A percentile compares a stretch with the other conserved stretches of the same genome.
These are phyloP conservation scores for Limnephilus lunatus DNA, from an alignment of 2,888 invertebrate species.

Conservation along the genomic window DNA sequence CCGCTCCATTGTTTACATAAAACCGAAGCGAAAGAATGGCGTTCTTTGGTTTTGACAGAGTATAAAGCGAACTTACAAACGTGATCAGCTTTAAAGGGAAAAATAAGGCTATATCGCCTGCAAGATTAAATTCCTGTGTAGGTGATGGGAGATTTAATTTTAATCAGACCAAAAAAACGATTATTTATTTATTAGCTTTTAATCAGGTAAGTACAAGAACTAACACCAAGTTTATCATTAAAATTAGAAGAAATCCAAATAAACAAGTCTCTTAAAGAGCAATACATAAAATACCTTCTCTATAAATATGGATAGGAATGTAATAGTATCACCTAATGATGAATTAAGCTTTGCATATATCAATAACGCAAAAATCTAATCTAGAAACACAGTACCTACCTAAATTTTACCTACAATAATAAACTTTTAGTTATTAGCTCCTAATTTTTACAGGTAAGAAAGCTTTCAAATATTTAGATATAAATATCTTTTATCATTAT, in stretches of 20 bases:
- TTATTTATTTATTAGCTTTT: not conserved
- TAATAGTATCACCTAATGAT: not conserved
- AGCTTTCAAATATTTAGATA: not conserved
- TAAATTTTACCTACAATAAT: not conserved
- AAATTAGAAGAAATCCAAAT: not conserved
- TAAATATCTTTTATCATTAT: not conserved
- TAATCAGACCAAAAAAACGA: not conserved
- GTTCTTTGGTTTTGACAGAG: constrained; percentile 47
- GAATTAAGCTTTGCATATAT: not conserved
- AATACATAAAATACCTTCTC: too few species aligned
- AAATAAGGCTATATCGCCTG: not conserved
- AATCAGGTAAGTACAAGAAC: not conserved
- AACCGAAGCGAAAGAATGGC: constrained; percentile 61
- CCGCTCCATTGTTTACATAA: constrained; percentile 65
- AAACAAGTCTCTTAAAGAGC: not conserved
- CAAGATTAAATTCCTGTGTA: not conserved
- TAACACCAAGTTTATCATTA: too few species aligned
- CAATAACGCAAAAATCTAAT: too few species aligned
- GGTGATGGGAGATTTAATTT: not conserved
- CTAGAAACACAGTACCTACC: not conserved
- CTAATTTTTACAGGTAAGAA: not conserved
- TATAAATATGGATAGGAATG: too few species aligned
- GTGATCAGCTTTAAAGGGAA: constrained; percentile 22
- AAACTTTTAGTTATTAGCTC: not conserved
- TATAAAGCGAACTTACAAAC: constrained; percentile 30